These are phyloP conservation scores for Cyprinodon brontotheroides DNA, from an alignment of 2,113 vertebrate species.

Conservation along the genomic window DNA sequence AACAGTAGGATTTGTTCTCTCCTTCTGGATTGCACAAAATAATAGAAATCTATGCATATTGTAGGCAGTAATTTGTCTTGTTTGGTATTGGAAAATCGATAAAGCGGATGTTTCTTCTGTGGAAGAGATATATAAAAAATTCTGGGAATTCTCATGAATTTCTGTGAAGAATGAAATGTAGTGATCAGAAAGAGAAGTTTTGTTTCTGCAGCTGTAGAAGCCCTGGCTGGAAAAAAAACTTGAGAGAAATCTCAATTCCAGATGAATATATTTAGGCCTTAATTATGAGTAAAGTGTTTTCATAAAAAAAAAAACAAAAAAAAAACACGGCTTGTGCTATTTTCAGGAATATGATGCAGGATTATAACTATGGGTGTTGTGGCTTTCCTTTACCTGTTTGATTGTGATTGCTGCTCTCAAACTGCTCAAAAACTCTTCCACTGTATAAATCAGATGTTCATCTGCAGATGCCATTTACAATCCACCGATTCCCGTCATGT, in stretches of 20 bases:
- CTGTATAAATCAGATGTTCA: conserved; percentile 1
- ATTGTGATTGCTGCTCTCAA: background rate
- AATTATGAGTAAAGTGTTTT: background rate
- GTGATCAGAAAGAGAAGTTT: background rate
- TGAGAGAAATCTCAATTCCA: background rate
- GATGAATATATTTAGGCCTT: too few relatives aligned
- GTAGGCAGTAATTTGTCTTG: background rate
- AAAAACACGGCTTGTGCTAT: background rate
- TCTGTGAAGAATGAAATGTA: background rate
- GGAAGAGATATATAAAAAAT: background rate
- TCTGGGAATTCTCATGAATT: background rate
- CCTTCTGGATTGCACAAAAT: too few relatives aligned
- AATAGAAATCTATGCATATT: background rate
- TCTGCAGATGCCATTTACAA: conserved; percentile 25
- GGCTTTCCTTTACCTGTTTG: background rate
- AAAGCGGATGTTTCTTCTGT: too few relatives aligned
- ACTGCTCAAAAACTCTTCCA: background rate
- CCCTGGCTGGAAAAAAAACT: background rate
- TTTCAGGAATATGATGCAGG: background rate
- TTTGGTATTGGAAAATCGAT: too few relatives aligned
- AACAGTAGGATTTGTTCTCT: too few relatives aligned
- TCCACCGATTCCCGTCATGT: background rate
- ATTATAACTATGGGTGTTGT: background rate
- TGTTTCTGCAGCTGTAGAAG: background rate
- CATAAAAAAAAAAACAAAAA: background rate